phyloP scores from a whole-genome alignment of 2,888 invertebrate species.

The Platycnemis pennipes region DNA sequence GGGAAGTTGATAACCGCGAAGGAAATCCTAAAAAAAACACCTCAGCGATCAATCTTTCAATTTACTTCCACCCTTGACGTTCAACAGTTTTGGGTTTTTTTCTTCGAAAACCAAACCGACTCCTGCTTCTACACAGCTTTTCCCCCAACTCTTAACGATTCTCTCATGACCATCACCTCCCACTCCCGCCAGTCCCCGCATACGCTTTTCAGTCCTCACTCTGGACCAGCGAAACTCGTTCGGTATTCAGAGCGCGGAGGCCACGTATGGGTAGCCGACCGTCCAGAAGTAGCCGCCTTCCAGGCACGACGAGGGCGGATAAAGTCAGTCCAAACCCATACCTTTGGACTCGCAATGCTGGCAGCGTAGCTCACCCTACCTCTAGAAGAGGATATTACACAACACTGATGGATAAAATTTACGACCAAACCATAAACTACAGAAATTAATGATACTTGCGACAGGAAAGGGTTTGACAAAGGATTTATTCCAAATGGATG shows the following conservation, averaged over 20 bases:
- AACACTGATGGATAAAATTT: neutral
- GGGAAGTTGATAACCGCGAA: neutral
- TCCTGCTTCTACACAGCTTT: neutral
- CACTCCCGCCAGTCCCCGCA: neutral
- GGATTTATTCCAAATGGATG: too few relatives aligned
- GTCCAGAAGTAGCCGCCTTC: constrained; percentile 43
- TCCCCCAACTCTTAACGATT: neutral
- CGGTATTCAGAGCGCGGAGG: constrained; percentile 49
- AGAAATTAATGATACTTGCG: too few relatives aligned
- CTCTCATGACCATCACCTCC: constrained; percentile 37
- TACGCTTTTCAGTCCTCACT: constrained; percentile 12
- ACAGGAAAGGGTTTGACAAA: too few relatives aligned
- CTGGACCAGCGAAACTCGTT: constrained; percentile 6
- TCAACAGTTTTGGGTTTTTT: constrained; percentile 25
- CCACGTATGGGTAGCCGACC: constrained; percentile 60
- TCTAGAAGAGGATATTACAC: neutral
- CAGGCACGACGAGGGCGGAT: neutral
- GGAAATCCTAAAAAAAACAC: neutral
- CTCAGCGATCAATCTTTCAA: constrained; percentile 61
- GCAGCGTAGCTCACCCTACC: neutral
- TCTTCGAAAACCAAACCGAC: neutral
- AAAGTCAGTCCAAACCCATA: neutral
- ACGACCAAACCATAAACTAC: neutral
- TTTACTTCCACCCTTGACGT: constrained; percentile 46
- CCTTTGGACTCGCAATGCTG: neutral